These are phyloP conservation scores for Malurus leucopterus DNA, from an alignment of 2,797 vertebrate genomes.

Conservation along the genomic window DNA sequence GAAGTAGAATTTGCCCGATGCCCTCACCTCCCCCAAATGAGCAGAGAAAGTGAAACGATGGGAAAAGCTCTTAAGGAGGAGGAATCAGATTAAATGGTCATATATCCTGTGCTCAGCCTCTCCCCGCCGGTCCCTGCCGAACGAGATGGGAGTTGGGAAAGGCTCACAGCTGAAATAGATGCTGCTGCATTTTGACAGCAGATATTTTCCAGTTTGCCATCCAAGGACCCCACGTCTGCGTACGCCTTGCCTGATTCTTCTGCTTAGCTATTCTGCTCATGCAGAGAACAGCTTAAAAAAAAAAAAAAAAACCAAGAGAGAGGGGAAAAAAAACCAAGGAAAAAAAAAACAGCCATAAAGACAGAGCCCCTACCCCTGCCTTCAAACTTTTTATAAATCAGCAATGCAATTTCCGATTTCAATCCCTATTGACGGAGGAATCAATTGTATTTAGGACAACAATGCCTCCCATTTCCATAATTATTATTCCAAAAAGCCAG, in stretches of 20 bases:
- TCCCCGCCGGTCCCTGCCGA: background rate
- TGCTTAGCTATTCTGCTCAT: conserved; percentile 59
- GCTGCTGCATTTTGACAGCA: conserved; percentile 44
- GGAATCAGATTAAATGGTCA: conserved; percentile 23
- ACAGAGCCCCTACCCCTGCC: background rate
- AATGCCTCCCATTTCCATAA: conserved; percentile 55
- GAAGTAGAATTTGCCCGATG: background rate
- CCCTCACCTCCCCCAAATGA: conserved; percentile 23
- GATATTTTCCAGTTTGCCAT: conserved; percentile 55
- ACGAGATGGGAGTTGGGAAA: conserved; percentile 36
- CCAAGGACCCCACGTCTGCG: conserved; percentile 41
- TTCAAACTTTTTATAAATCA: conserved; percentile 46
- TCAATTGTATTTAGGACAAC: conserved; percentile 59
- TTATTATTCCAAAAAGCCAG: conserved; percentile 63
- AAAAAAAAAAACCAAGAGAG: background rate
- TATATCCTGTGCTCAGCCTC: conserved; percentile 14
- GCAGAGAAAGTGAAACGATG: conserved; percentile 29
- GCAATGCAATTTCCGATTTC: conserved; percentile 60
- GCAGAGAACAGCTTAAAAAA: conserved; percentile 27
- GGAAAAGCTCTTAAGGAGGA: conserved; percentile 38
- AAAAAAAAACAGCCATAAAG: background rate
- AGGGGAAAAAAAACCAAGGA: background rate
- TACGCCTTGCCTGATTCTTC: conserved; percentile 36
- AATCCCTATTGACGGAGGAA: conserved; percentile 39
- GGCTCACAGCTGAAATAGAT: conserved; percentile 43